These are phyloP conservation scores for Ptilodon capucinus DNA, from an alignment of 2,888 invertebrate genomes.

Conservation along the genomic window DNA sequence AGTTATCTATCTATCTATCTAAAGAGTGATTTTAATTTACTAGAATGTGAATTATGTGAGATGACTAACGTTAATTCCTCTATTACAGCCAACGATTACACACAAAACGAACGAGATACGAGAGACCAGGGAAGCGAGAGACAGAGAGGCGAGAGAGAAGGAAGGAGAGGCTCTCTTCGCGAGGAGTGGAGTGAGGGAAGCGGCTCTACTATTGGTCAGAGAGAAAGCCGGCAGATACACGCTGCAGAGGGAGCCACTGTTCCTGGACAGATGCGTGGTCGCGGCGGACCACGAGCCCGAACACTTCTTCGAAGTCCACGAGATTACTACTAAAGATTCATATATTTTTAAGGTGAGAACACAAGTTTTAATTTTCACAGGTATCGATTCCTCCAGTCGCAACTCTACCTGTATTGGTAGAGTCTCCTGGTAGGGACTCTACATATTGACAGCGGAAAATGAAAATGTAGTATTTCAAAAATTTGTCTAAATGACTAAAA, in stretches of 20 bases:
- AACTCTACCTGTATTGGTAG: too few relatives aligned
- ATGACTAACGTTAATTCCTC: too few relatives aligned
- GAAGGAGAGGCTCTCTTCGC: conserved; percentile 84
- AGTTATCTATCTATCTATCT: too few relatives aligned
- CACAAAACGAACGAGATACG: conserved; percentile 86
- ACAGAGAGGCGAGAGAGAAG: conserved; percentile 69
- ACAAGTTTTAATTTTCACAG: neutral
- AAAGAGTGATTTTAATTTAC: too few relatives aligned
- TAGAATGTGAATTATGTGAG: too few relatives aligned
- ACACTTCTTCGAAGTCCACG: conserved; percentile 97
- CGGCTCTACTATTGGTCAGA: conserved; percentile 92
- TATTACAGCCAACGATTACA: conserved; percentile 85
- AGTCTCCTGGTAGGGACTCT: too few relatives aligned
- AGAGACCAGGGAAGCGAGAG: conserved; percentile 71
- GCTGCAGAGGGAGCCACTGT: conserved; percentile 93
- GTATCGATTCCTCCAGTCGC: too few relatives aligned
- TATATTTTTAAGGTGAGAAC: conserved; percentile 94
- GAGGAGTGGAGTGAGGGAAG: conserved; percentile 91
- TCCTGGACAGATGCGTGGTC: conserved; percentile 95
- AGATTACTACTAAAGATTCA: conserved; percentile 95
- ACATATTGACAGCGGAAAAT: too few relatives aligned
- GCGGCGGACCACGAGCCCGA: conserved; percentile 95
- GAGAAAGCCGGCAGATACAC: conserved; percentile 95
- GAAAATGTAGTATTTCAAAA: too few relatives aligned
- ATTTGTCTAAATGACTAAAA: too few relatives aligned